Base-by-base conservation (phyloP, 2,888 invertebrate genomes). In the Lamproptera curius region DNA sequence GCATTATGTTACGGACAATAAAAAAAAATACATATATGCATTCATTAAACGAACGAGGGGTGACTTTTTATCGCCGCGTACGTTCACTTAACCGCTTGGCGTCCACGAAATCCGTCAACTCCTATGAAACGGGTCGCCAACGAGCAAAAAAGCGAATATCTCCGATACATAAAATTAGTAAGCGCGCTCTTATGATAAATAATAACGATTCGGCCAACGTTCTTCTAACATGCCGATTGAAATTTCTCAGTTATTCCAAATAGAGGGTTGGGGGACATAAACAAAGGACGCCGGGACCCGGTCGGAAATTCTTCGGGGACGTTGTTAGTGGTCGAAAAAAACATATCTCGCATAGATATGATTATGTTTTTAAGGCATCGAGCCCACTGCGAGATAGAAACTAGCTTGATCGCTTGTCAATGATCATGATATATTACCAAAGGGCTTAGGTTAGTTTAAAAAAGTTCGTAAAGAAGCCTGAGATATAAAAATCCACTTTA, bases 201-300 rank as follows among this genome's bases (percentile, higher is more conserved):
- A 65, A 69, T 72, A 64, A 59, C 59, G 59, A 66, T 63, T 59
- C 57, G 16, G 54, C 53, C 50, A 51, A 53, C 16, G 56, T 70
- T 72, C n/a, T n/a, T n/a, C 73, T 74, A 49, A 49, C 43, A 43
- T 50, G 46, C 36, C 62, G 62, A 68, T 70, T 67, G 67, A 70
- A 70, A 67, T 70, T 63, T 65, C 57, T 55, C 56, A 61, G 61
- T 65, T 60, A 67, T 66, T 60, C 65, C 65, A 71, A 76, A 75
- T 67, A 70, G 66, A 73, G 67, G 65, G 63, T 58, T 64, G 62
- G 53, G 62, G 53, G 41, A 47, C 52, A 55, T 58, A 63, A 60
- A 77, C 73, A 76, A 75, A 67, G 68, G 68, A 43, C 50, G 40
- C 46, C 45, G 53, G 58, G 60, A 61, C 59, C 64, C 61, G 61